A percentile compares a stretch with the other conserved stretches of the same genome.
Conservation (phyloP, 2,888 invertebrate genomes). For the Brenthis hecate region DNA sequence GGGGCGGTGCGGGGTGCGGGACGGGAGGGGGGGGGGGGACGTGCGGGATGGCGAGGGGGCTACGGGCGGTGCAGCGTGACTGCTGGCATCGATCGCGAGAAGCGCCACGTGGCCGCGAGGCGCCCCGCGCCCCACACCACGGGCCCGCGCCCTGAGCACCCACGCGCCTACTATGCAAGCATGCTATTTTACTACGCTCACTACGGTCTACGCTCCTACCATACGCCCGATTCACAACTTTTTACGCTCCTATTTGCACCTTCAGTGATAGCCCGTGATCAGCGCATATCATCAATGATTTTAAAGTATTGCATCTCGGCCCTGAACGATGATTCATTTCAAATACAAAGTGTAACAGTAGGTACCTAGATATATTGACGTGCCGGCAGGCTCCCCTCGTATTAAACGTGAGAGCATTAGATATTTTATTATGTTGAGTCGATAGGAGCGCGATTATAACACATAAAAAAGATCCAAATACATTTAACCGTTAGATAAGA, state of each 20-base stretch:
- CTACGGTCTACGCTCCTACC: conserved; percentile 29
- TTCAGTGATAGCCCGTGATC: not conserved
- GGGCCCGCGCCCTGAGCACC: conserved; percentile 17
- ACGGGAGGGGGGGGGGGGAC: conserved; percentile 1
- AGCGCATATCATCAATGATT: not conserved
- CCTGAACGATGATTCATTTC: not conserved
- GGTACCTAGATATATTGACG: not conserved
- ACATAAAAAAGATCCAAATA: conserved; percentile 31
- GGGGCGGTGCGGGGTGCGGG: conserved; percentile 3
- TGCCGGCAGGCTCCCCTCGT: conserved; percentile 25
- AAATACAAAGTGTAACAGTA: conserved; percentile 1
- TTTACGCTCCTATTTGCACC: not conserved
- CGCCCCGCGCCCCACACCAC: conserved; percentile 21
- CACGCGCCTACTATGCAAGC: conserved; percentile 24
- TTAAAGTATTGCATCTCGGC: not conserved
- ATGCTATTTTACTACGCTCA: conserved; percentile 31
- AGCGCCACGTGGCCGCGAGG: conserved; percentile 39
- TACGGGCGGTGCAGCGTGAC: conserved; percentile 35
- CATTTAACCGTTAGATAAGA: conserved; percentile 40
- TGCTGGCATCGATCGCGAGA: conserved; percentile 41
- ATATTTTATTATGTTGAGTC: conserved; percentile 25
- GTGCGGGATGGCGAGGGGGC: conserved; percentile 16
- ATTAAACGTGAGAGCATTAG: conserved; percentile 36
- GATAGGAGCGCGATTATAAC: conserved; percentile 21
- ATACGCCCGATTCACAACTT: conserved; percentile 32